Evolutionary conservation across 2,797 vertebrate species (phyloP).

Genomic region (Chaetophractus vellerosus): DNA sequence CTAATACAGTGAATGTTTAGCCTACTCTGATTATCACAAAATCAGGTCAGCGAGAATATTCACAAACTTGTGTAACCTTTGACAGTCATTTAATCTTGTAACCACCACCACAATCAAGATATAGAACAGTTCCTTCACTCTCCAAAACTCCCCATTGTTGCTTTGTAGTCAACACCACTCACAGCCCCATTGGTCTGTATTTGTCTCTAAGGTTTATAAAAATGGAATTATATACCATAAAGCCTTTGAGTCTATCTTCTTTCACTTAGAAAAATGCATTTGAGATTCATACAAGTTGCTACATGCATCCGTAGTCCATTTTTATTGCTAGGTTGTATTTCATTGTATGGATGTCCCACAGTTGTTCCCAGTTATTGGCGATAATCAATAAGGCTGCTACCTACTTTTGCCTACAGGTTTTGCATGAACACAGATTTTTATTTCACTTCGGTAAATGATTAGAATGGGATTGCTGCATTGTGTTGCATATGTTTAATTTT

Average conservation of each 20-base stretch:
- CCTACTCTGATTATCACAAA: too few species aligned
- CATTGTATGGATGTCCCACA: background rate
- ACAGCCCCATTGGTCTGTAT: background rate
- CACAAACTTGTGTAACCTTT: too few species aligned
- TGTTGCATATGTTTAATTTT: background rate
- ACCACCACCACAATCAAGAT: background rate
- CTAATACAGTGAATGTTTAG: too few species aligned
- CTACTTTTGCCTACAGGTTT: background rate
- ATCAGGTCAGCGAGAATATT: too few species aligned
- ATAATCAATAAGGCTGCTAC: background rate
- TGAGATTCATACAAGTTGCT: too few species aligned
- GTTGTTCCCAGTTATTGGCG: background rate
- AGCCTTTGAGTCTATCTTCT: background rate
- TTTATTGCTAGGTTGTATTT: background rate
- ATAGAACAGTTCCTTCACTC: background rate
- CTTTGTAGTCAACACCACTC: background rate
- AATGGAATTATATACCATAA: background rate
- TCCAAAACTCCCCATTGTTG: accelerated
- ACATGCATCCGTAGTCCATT: background rate
- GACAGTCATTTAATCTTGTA: background rate
- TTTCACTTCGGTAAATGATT: slow-evolving; percentile 25
- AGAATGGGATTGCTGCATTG: background rate
- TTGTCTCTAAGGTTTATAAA: background rate
- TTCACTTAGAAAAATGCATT: too few species aligned
- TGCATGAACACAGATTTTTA: background rate